phyloP scores from a whole-genome alignment of 35 echinoderm and acorn worm genomes.

The Chiridota heheva region DNA sequence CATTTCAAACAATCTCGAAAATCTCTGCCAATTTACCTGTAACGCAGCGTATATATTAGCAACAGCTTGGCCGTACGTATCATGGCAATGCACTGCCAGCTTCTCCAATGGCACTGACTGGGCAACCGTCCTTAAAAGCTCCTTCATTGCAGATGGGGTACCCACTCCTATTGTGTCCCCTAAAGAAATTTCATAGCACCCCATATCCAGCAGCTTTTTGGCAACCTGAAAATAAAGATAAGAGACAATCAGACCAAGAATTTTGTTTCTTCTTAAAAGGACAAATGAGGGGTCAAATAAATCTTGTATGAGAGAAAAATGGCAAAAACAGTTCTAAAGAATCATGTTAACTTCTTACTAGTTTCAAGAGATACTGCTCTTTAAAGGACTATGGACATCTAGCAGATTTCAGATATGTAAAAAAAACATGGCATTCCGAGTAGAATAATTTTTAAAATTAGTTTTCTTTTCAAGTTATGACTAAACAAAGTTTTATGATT shows the following conservation, averaged over 20 bases:
- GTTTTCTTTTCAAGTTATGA: too few relatives aligned
- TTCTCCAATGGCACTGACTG: constrained; percentile 64
- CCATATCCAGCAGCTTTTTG: constrained; percentile 95
- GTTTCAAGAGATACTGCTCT: too few relatives aligned
- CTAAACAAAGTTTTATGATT: too few relatives aligned
- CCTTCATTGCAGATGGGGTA: constrained; percentile 74
- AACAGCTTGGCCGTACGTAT: constrained; percentile 96
- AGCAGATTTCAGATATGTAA: too few relatives aligned
- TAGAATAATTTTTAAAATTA: too few relatives aligned
- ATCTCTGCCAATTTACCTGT: constrained; percentile 59
- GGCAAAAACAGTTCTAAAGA: too few relatives aligned
- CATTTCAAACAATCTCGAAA: background rate
- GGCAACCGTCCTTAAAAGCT: constrained; percentile 60
- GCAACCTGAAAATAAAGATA: constrained; percentile 68
- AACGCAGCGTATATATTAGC: constrained; percentile 93
- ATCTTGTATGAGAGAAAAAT: too few relatives aligned
- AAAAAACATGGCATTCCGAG: too few relatives aligned
- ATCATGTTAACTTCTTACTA: too few relatives aligned
- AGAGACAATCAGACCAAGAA: background rate
- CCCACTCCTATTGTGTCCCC: constrained; percentile 99
- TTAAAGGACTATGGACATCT: too few relatives aligned
- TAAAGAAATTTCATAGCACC: constrained; percentile 97
- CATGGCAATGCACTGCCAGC: constrained; percentile 94
- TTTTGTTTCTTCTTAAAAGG: too few relatives aligned
- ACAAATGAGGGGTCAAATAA: too few relatives aligned